Evolutionary conservation across 2,888 invertebrate genomes (phyloP).

Genomic region (Mechanitis mazaeus): DNA sequence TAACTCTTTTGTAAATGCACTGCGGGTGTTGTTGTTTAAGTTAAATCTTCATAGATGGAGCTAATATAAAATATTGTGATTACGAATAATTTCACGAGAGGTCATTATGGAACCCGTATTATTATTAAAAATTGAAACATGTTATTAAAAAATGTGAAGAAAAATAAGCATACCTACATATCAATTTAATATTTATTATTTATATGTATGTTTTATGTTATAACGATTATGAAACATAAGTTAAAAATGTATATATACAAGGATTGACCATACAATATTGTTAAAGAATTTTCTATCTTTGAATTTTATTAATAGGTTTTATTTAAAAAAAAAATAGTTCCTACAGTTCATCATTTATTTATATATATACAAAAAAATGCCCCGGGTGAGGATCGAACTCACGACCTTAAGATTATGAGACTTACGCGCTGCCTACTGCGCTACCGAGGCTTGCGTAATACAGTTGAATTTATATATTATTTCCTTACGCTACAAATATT

Average conservation of each 20-base stretch:
- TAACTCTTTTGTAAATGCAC: no score
- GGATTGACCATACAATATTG: no score
- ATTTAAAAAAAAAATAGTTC: not conserved
- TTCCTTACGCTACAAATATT: not conserved
- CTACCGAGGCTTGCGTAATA: slow-evolving; percentile 79
- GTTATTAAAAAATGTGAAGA: not conserved
- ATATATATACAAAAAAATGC: slow-evolving; percentile 18
- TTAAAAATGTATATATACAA: no score
- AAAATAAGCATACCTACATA: no score
- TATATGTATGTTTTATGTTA: no score
- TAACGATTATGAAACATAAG: no score
- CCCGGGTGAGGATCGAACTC: slow-evolving; percentile 97
- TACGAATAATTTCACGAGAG: not conserved
- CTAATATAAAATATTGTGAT: not conserved
- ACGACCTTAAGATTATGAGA: slow-evolving; percentile 96
- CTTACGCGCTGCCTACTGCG: slow-evolving; percentile 94
- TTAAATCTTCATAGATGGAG: not conserved
- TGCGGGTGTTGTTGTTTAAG: no score
- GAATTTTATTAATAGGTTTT: no score
- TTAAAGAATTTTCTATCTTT: no score
- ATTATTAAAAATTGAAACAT: no score
- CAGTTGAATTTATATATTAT: not conserved
- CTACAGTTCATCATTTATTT: not conserved
- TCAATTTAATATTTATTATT: no score
- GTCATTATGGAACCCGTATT: not conserved